Evolutionary conservation across 2,113 vertebrate species (phyloP).

Genomic region (Genyomyrus donnyi): DNA sequence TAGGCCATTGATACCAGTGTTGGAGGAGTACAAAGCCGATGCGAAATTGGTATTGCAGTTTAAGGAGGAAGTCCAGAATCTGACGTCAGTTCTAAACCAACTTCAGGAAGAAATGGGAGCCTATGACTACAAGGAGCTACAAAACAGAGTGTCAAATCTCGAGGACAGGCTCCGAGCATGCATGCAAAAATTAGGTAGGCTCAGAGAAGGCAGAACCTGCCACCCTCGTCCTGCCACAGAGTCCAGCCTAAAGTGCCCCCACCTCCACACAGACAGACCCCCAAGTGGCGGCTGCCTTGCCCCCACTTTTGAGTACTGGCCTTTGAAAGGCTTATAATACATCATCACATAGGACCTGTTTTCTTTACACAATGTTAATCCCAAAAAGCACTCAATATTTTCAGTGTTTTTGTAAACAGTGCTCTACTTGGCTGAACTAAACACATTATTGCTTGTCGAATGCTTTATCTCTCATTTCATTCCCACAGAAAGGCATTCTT

Average conservation of each 20-base stretch:
- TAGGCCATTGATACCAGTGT: constrained; percentile 98
- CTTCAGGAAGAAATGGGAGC: constrained; percentile 98
- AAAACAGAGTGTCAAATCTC: constrained; percentile 97
- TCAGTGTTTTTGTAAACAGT: not conserved
- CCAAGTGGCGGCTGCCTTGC: not conserved
- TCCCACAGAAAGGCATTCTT: not conserved
- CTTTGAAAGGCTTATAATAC: not conserved
- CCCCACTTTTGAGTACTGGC: not conserved
- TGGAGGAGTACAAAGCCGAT: constrained; percentile 99
- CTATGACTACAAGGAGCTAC: constrained; percentile 99
- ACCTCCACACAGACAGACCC: not conserved
- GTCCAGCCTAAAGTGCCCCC: not conserved
- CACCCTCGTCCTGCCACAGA: constrained; percentile 22
- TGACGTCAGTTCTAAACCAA: constrained; percentile 96
- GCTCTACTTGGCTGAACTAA: not conserved
- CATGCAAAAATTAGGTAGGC: constrained; percentile 99
- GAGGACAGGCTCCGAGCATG: constrained; percentile 98
- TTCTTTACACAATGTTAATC: not conserved
- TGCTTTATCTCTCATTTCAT: not conserved
- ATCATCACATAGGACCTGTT: not conserved
- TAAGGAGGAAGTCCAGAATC: constrained; percentile 99
- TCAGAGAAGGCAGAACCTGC: constrained; percentile 61
- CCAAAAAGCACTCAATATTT: not conserved
- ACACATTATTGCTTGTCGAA: not conserved
- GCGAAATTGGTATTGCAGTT: constrained; percentile 99